A percentile compares a stretch with the other conserved stretches of the same genome.
Evolutionary conservation across 2,888 invertebrate genomes (phyloP).

Genomic region (Himalopsyche kuldschensis): DNA sequence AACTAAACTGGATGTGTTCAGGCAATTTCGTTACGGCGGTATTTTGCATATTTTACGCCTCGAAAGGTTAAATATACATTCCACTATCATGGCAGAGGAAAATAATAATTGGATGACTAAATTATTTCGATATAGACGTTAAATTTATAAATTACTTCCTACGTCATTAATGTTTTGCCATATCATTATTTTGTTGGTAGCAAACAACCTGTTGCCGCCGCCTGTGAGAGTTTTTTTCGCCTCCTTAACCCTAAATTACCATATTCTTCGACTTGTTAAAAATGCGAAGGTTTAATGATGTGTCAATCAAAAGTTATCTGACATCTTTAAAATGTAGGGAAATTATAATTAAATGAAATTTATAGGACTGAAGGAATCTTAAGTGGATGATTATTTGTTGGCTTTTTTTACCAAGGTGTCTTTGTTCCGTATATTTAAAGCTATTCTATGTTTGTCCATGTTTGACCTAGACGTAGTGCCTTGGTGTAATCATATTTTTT

Average conservation of each 20-base stretch:
- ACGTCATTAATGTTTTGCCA: neutral
- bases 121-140: neutral
- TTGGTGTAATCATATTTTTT: too few species aligned
- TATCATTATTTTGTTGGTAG: neutral
- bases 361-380: too few species aligned
- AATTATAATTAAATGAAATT: neutral
- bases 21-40: neutral
- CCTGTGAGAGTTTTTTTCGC: neutral
- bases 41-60: neutral
- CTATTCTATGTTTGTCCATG: too few species aligned
- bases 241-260: neutral
- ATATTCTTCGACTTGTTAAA: neutral
- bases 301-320: neutral
- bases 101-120: neutral
- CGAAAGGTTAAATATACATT: neutral
- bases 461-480: too few species aligned
- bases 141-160: neutral
- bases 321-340: neutral
- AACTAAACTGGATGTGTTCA: neutral
- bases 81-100: neutral
- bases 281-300: neutral
- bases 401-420: too few species aligned
- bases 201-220: neutral
- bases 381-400: too few species aligned
- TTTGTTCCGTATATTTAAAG: too few species aligned